Conservation (phyloP, 2,888 invertebrate genomes). For the Melipona beecheii region DNA sequence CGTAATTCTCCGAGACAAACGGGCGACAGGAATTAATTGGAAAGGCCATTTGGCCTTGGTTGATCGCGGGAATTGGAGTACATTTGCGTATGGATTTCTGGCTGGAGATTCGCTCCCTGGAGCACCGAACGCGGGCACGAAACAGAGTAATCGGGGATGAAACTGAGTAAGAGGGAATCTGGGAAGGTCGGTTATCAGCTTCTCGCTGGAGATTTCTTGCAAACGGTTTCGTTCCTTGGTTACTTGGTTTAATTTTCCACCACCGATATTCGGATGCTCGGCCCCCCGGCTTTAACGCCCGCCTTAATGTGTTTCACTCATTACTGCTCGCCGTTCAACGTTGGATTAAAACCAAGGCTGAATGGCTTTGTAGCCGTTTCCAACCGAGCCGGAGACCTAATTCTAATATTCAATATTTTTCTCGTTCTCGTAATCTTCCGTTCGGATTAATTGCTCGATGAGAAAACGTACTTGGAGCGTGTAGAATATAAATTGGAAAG, state of each 20-base stretch:
- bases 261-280: slow-evolving; percentile 16
- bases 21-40: not conserved
- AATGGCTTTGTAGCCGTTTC: too few relatives aligned
- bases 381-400: too few relatives aligned
- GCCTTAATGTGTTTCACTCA: slow-evolving; percentile 24
- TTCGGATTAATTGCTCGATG: too few relatives aligned
- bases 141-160: slow-evolving; percentile 34
- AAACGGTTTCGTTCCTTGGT: slow-evolving; percentile 23
- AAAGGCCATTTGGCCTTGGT: not conserved
- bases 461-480: too few relatives aligned
- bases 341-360: not conserved
- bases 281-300: slow-evolving; percentile 5
- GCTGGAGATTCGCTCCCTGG: not conserved
- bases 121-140: not conserved
- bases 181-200: slow-evolving; percentile 35
- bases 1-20: not conserved
- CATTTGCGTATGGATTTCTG: slow-evolving; percentile 12
- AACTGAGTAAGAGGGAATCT: slow-evolving; percentile 7
- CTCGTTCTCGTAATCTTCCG: too few relatives aligned
- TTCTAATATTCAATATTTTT: too few relatives aligned
- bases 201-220: slow-evolving; percentile 31
- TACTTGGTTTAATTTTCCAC: slow-evolving; percentile 19
- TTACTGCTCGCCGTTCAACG: not conserved
- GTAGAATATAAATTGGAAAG: too few relatives aligned
- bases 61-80: slow-evolving; percentile 3